These are phyloP conservation scores for Drosophila kanapiae DNA, from an alignment of 1,140 invertebrate species.

Conservation along the genomic window DNA sequence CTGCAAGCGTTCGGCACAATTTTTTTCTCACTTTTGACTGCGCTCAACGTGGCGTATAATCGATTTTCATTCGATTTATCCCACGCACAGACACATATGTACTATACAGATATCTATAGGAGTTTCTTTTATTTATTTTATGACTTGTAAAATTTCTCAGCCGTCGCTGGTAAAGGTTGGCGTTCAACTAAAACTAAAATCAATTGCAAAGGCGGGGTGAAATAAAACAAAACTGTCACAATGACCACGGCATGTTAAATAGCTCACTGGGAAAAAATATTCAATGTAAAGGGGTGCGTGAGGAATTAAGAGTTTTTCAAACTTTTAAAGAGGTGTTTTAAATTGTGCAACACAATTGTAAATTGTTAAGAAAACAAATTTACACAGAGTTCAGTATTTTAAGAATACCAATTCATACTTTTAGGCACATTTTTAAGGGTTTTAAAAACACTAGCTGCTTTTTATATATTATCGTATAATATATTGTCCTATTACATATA, in stretches of 20 bases:
- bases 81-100: neutral
- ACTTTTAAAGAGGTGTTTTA: too few species aligned
- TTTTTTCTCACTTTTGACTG: constrained; percentile 39
- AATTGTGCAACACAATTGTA: too few species aligned
- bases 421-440: too few species aligned
- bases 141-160: constrained; percentile 17
- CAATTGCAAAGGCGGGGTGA: constrained; percentile 50
- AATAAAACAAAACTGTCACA: constrained; percentile 49
- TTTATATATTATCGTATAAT: too few species aligned
- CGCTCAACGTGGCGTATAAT: constrained; percentile 79
- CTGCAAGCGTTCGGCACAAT: constrained; percentile 25
- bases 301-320: too few species aligned
- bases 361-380: too few species aligned
- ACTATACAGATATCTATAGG: constrained; percentile 1
- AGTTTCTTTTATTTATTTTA: constrained; percentile 11
- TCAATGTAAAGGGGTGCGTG: too few species aligned
- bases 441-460: too few species aligned
- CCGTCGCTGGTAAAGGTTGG: constrained; percentile 40
- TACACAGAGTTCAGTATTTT: too few species aligned
- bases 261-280: constrained; percentile 6
- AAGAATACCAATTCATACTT: too few species aligned
- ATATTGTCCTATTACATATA: too few species aligned
- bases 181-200: constrained; percentile 73
- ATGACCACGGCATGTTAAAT: constrained; percentile 17
- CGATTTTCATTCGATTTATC: constrained; percentile 65